Conservation (phyloP, 2,113 vertebrate genomes). For the Corydoras sp. region DNA sequence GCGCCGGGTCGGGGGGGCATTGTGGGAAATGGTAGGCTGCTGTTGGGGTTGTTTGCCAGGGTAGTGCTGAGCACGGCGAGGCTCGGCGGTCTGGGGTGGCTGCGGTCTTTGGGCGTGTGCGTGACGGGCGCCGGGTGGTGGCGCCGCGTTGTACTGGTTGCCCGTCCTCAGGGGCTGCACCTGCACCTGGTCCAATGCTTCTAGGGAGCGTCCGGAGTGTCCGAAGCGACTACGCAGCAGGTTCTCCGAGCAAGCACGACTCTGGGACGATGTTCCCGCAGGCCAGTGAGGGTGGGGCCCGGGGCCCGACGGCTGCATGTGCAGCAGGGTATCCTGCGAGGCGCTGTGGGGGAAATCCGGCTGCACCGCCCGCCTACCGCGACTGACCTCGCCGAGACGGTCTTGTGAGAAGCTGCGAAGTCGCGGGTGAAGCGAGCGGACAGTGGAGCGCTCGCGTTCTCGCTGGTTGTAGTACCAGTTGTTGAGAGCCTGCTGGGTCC, state of each 20-base stretch:
- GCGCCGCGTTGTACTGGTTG: slow-evolving; percentile 35
- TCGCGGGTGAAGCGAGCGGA: slow-evolving; percentile 70
- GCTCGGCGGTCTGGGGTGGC: too few species aligned
- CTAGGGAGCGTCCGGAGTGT: slow-evolving; percentile 73
- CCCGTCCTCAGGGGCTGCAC: too few species aligned
- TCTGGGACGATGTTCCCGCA: slow-evolving; percentile 30
- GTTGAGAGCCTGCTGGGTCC: slow-evolving; percentile 80
- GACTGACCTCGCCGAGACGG: slow-evolving; percentile 68
- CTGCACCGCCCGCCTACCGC: slow-evolving; percentile 49
- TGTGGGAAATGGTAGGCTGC: too few species aligned
- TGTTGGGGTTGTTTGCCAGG: slow-evolving; percentile 30
- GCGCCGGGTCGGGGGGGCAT: slow-evolving; percentile 58
- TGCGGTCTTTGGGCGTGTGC: too few species aligned
- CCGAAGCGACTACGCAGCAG: slow-evolving; percentile 64
- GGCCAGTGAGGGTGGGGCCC: slow-evolving; percentile 53
- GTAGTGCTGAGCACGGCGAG: not conserved
- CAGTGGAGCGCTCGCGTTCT: slow-evolving; percentile 58
- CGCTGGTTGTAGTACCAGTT: slow-evolving; percentile 86
- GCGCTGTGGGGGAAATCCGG: slow-evolving; percentile 82
- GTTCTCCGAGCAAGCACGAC: slow-evolving; percentile 77
- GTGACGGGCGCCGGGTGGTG: not conserved
- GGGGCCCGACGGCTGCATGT: too few species aligned
- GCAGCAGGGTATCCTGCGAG: slow-evolving; percentile 84
- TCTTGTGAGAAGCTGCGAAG: slow-evolving; percentile 91
- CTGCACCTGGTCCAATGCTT: slow-evolving; percentile 69